phyloP scores from a whole-genome alignment of 2,888 invertebrate species.

The Eupithecia inturbata region DNA sequence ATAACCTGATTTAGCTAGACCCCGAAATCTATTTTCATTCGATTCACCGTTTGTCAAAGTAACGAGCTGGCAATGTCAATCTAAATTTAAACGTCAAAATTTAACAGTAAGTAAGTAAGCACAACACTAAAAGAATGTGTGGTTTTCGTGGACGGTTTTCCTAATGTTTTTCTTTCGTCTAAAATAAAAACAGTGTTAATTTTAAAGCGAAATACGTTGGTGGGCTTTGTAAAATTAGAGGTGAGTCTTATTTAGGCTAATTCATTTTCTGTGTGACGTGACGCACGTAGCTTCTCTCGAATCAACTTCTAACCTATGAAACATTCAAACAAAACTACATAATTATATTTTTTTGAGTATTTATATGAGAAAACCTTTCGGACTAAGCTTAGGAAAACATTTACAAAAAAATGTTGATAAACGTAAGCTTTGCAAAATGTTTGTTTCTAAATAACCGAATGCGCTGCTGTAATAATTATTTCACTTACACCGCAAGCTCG shows the following conservation, averaged over 20 bases:
- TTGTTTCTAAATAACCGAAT: neutral
- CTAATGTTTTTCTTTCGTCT: constrained; percentile 76
- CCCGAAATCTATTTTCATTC: neutral
- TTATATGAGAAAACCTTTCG: neutral
- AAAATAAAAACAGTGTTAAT: constrained; percentile 77
- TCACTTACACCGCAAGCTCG: neutral
- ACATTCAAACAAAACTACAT: constrained; percentile 23
- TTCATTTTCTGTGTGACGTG: constrained; percentile 8
- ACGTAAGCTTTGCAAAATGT: neutral
- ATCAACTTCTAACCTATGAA: constrained; percentile 37
- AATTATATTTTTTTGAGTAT: neutral
- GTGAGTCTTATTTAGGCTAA: constrained; percentile 54
- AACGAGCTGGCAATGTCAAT: constrained; percentile 1
- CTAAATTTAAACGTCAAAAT: constrained; percentile 2
- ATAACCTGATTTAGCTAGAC: neutral
- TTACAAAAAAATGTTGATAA: neutral
- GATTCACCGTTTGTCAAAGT: neutral
- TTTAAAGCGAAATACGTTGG: constrained; percentile 71
- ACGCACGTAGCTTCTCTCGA: neutral
- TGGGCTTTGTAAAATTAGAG: constrained; percentile 55
- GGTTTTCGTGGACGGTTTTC: constrained; percentile 61
- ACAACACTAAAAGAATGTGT: constrained; percentile 56
- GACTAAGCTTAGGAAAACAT: neutral
- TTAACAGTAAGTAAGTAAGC: neutral
- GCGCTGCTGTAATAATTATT: neutral